Conservation (phyloP, 1,140 invertebrate species). For the Vanessa atalanta region DNA sequence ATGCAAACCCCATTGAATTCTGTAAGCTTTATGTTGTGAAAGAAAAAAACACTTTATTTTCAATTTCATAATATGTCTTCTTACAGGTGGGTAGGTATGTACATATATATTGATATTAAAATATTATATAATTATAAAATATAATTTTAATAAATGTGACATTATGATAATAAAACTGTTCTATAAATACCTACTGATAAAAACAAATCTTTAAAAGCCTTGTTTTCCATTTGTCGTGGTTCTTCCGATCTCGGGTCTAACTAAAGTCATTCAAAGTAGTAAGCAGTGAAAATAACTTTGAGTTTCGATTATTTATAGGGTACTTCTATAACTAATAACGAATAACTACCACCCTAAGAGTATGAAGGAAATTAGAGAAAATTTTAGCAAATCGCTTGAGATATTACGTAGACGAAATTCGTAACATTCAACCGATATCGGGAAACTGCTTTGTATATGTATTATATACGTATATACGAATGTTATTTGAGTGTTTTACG, state of each 20-base stretch:
- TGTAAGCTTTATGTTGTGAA: no score
- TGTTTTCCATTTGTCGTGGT: constrained; percentile 24
- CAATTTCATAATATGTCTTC: no score
- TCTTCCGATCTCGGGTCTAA: constrained; percentile 19
- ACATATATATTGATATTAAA: not conserved
- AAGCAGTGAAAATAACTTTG: constrained; percentile 26
- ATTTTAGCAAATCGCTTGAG: not conserved
- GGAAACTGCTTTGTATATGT: not conserved
- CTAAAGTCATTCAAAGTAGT: constrained; percentile 16
- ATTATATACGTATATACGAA: not conserved
- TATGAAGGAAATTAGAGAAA: not conserved
- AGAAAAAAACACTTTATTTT: no score
- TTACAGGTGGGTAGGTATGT: not conserved
- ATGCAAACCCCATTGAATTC: no score
- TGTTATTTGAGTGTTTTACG: not conserved
- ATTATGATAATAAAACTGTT: constrained; percentile 25
- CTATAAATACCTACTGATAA: no score
- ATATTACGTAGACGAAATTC: not conserved
- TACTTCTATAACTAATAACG: constrained; percentile 24
- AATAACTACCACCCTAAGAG: constrained; percentile 4
- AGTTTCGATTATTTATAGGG: constrained; percentile 36
- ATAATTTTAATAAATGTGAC: constrained; percentile 3
- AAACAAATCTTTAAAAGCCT: constrained; percentile 18
- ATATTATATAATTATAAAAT: no score
- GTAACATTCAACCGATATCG: not conserved